Evolutionary conservation across 2,797 vertebrate species (phyloP).

Genomic region (Anguilla anguilla): DNA sequence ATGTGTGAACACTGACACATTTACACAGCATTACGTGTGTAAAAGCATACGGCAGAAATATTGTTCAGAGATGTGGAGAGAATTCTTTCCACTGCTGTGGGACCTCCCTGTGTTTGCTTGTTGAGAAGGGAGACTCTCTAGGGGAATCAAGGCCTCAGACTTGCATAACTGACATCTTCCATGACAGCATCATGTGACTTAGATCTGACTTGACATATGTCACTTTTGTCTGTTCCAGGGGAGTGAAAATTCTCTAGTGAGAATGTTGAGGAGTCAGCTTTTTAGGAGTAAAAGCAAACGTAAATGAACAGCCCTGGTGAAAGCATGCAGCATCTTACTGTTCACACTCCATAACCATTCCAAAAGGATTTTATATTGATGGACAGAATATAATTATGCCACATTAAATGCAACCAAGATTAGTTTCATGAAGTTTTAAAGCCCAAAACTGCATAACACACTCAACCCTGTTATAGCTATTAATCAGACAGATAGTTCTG

Average conservation of each 20-base stretch:
- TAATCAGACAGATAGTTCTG: neutral
- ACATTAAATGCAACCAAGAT: neutral
- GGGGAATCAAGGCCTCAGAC: neutral
- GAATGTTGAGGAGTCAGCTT: slow-evolving; percentile 13
- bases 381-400: neutral
- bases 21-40: neutral
- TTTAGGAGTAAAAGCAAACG: neutral
- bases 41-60: neutral
- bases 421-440: neutral
- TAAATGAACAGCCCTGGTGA: slow-evolving; percentile 1
- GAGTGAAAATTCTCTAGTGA: slow-evolving; percentile 1
- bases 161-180: neutral
- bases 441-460: neutral
- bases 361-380: neutral
- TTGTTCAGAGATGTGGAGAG: neutral
- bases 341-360: neutral
- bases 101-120: neutral
- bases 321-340: neutral
- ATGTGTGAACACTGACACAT: neutral
- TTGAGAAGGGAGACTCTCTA: neutral
- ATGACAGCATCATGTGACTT: slow-evolving; percentile 15
- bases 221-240: slow-evolving; percentile 3
- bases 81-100: neutral
- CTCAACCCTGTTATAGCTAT: neutral
- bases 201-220: slow-evolving; percentile 14